A percentile compares a stretch with the other conserved stretches of the same genome.
Evolutionary conservation across 2,797 vertebrate genomes (phyloP).

Genomic region (Tinamus major): DNA sequence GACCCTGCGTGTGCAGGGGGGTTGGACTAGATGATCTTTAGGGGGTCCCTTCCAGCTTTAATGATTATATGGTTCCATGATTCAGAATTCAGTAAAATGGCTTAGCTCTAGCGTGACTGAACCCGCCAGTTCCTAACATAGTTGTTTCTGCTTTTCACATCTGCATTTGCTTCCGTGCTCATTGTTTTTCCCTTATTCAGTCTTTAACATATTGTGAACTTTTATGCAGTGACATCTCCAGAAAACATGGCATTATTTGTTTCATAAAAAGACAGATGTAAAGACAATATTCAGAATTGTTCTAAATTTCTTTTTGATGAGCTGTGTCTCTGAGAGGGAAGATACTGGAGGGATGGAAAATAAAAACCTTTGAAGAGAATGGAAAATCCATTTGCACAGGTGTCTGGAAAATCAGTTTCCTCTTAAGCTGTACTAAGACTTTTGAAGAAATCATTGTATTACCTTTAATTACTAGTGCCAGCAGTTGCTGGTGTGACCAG

Average conservation of each 20-base stretch:
- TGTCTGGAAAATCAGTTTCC: slow-evolving; percentile 65
- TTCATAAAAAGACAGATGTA: background rate
- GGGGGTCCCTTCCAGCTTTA: no score
- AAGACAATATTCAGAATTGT: background rate
- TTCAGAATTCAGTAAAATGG: background rate
- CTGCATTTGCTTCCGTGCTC: background rate
- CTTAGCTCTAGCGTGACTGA: background rate
- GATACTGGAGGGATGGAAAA: background rate
- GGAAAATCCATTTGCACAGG: slow-evolving; percentile 51
- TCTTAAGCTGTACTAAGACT: slow-evolving; percentile 7
- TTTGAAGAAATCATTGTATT: slow-evolving; percentile 53
- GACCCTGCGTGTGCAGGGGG: no score
- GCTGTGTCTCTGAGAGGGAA: background rate
- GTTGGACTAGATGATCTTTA: no score
- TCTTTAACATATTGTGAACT: background rate
- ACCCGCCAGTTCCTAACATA: background rate
- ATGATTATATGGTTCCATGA: no score
- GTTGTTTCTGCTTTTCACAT: background rate
- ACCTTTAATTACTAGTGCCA: slow-evolving; percentile 37
- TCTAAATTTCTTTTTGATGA: background rate
- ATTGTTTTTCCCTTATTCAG: background rate
- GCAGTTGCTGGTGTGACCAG: slow-evolving; percentile 21
- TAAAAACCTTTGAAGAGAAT: slow-evolving; percentile 41
- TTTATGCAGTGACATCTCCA: background rate
- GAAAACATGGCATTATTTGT: background rate